A percentile compares a stretch with the other conserved stretches of the same genome.
These are phyloP conservation scores for Regulus satrapa DNA, from an alignment of 2,113 vertebrate species.

Conservation along the genomic window DNA sequence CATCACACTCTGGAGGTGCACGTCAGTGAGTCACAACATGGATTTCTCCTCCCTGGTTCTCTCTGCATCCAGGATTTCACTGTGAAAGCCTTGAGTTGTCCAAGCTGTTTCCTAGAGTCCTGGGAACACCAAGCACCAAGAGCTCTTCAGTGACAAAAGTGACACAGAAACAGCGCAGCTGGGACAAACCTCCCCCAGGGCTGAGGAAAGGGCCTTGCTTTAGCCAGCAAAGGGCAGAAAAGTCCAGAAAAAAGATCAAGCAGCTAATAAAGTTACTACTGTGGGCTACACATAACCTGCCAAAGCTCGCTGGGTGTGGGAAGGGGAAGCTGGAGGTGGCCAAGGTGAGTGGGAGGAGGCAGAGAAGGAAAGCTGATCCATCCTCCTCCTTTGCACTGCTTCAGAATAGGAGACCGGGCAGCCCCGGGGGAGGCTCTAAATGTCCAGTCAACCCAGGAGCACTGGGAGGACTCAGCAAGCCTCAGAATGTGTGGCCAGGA, in stretches of 20 bases:
- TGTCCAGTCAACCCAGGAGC: not conserved
- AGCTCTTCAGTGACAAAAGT: not conserved
- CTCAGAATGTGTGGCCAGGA: not conserved
- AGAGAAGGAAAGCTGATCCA: not conserved
- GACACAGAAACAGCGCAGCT: not conserved
- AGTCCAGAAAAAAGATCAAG: not conserved
- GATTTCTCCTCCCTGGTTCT: not conserved
- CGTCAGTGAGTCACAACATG: not conserved
- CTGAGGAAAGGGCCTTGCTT: not conserved
- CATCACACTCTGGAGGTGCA: not conserved
- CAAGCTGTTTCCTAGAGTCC: not conserved
- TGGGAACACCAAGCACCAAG: not conserved
- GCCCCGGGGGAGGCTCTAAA: not conserved
- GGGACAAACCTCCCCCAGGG: not conserved
- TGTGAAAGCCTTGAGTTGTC: not conserved
- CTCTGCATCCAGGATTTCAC: not conserved
- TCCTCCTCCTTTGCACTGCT: not conserved
- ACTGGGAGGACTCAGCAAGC: not conserved
- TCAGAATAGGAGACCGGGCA: not conserved
- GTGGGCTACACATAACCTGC: not conserved
- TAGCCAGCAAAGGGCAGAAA: not conserved
- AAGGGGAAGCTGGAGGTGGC: conserved; percentile 13
- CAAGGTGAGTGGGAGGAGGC: conserved; percentile 17
- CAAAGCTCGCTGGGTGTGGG: not conserved
- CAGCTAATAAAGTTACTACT: not conserved